Percentiles rank a stretch among this genome's conserved stretches.
Conservation (phyloP, 92 coral and sea anemone genomes). For the Isaurus tuberculatus region DNA sequence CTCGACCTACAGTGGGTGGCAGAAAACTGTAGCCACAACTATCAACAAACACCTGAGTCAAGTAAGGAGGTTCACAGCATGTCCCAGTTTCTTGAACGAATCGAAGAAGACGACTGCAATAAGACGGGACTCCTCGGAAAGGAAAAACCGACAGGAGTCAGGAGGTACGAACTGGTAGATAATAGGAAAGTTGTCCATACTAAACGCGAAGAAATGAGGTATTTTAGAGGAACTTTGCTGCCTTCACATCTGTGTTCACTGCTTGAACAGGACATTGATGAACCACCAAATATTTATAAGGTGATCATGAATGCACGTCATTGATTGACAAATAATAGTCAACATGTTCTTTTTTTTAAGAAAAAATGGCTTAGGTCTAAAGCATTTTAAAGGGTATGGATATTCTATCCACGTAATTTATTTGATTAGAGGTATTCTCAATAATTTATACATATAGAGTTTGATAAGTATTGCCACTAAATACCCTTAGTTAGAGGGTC, state of each 20-base stretch:
- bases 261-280: neutral
- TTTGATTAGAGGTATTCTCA: too few species aligned
- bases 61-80: neutral
- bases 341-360: too few species aligned
- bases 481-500: too few species aligned
- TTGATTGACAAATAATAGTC: too few species aligned
- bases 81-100: neutral
- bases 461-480: too few species aligned
- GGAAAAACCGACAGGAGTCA: neutral
- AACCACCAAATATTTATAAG: neutral
- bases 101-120: neutral
- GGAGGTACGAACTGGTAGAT: constrained; percentile 2
- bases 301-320: too few species aligned
- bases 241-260: neutral
- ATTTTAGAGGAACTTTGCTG: neutral
- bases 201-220: neutral
- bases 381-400: too few species aligned
- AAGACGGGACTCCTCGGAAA: neutral
- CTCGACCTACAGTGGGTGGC: neutral
- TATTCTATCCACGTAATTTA: too few species aligned
- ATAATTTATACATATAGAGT: too few species aligned
- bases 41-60: neutral
- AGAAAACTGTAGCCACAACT: neutral
- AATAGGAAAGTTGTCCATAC: neutral
- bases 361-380: too few species aligned